A percentile compares a stretch with the other conserved stretches of the same genome.
Conservation (phyloP, 2,888 invertebrate species). For the Imbricaverruca yamaguchii region DNA sequence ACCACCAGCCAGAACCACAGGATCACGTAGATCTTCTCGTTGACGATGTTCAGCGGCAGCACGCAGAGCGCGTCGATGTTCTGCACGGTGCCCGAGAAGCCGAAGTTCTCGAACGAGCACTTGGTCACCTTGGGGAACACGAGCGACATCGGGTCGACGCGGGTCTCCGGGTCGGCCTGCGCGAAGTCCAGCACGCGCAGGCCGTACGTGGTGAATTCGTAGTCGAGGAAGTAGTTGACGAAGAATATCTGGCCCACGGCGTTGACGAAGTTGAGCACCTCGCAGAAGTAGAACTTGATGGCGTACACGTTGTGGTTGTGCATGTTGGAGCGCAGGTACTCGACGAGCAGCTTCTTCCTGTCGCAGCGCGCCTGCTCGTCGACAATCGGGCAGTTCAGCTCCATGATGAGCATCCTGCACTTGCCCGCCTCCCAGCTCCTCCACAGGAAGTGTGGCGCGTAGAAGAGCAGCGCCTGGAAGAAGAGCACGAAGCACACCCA, state of each 20-base stretch:
- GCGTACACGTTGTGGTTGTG: constrained; percentile 72
- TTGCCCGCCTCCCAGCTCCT: constrained; percentile 75
- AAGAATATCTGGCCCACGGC: constrained; percentile 67
- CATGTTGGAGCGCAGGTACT: constrained; percentile 57
- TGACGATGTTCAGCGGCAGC: too few relatives aligned
- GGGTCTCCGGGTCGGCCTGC: too few relatives aligned
- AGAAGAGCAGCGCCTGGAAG: constrained; percentile 61
- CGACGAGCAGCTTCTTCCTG: constrained; percentile 69
- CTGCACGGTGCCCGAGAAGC: too few relatives aligned
- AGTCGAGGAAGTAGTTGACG: constrained; percentile 63
- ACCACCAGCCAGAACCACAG: too few relatives aligned
- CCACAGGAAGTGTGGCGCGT: constrained; percentile 76
- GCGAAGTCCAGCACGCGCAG: constrained; percentile 58
- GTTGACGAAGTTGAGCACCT: constrained; percentile 69
- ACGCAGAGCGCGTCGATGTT: too few relatives aligned
- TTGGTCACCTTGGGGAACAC: too few relatives aligned
- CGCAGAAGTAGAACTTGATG: constrained; percentile 63
- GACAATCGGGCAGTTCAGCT: constrained; percentile 68
- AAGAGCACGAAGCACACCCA: constrained; percentile 81
- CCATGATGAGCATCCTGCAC: constrained; percentile 64
- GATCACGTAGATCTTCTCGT: too few relatives aligned
- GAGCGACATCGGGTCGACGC: too few relatives aligned
- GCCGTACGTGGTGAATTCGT: constrained; percentile 66
- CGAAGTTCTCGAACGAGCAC: too few relatives aligned
- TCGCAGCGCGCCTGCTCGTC: constrained; percentile 72